Percentiles rank a stretch among this genome's conserved stretches.
Evolutionary conservation across 2,113 vertebrate species (phyloP).

Genomic region (Nerophis lumbriciformis): DNA sequence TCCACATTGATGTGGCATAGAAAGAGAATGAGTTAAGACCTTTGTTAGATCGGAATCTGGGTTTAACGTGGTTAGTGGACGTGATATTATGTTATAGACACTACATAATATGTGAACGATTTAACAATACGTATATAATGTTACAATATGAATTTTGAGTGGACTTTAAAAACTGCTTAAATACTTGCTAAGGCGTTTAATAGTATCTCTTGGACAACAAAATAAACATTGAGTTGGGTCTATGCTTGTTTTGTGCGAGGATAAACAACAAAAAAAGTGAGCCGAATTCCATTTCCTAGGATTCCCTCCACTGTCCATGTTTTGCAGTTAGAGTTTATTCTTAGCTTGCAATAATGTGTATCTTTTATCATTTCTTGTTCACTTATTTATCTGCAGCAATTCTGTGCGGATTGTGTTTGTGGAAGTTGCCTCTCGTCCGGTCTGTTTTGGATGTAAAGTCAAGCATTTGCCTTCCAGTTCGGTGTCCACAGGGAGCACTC

Average conservation of each 20-base stretch:
- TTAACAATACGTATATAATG: no score
- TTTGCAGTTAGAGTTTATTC: conserved; percentile 20
- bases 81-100: no score
- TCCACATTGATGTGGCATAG: no score
- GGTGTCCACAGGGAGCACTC: conserved; percentile 50
- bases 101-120: no score
- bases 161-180: no score
- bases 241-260: background rate
- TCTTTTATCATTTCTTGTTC: conserved; percentile 37
- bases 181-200: conserved; percentile 2
- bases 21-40: no score
- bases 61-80: no score
- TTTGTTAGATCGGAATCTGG: no score
- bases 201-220: conserved; percentile 6
- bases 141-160: no score
- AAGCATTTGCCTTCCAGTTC: conserved; percentile 58
- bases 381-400: conserved; percentile 32
- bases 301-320: conserved; percentile 11
- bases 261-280: background rate
- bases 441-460: conserved; percentile 64
- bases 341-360: conserved; percentile 26
- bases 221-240: conserved; percentile 5
- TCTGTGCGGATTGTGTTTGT: conserved; percentile 41
- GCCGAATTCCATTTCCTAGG: conserved; percentile 13
- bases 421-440: conserved; percentile 36